Evolutionary conservation across 2,113 vertebrate genomes (phyloP).

Genomic region (Tyrannus savana): DNA sequence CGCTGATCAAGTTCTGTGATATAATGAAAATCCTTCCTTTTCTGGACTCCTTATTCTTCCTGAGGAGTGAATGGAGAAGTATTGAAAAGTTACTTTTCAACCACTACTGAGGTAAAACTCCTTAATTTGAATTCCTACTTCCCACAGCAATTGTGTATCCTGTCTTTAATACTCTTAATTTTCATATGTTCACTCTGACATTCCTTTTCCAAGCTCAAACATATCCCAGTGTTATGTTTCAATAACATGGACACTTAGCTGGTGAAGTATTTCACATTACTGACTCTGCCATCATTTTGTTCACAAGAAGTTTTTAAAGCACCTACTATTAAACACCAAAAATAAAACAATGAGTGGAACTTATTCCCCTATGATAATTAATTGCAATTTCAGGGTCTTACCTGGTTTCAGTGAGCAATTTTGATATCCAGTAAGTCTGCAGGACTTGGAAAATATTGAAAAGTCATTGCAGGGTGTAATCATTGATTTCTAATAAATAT

Average conservation of each 20-base stretch:
- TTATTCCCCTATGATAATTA: background rate
- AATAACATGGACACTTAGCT: background rate
- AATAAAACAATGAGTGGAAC: background rate
- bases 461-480: background rate
- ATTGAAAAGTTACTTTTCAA: background rate
- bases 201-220: background rate
- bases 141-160: background rate
- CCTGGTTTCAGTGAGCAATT: background rate
- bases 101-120: fast-evolving
- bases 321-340: background rate
- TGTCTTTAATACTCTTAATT: background rate
- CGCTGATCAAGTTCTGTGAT: background rate
- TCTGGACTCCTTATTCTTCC: background rate
- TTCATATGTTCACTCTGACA: background rate
- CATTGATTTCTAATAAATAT: background rate
- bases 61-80: background rate
- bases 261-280: background rate
- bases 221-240: background rate
- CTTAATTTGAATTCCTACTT: background rate
- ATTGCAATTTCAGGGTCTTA: background rate
- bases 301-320: background rate
- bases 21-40: background rate
- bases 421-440: background rate
- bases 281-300: background rate
- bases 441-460: background rate